phyloP scores from a whole-genome alignment of 1,140 invertebrate species.

The Cheumatopsyche charites region DNA sequence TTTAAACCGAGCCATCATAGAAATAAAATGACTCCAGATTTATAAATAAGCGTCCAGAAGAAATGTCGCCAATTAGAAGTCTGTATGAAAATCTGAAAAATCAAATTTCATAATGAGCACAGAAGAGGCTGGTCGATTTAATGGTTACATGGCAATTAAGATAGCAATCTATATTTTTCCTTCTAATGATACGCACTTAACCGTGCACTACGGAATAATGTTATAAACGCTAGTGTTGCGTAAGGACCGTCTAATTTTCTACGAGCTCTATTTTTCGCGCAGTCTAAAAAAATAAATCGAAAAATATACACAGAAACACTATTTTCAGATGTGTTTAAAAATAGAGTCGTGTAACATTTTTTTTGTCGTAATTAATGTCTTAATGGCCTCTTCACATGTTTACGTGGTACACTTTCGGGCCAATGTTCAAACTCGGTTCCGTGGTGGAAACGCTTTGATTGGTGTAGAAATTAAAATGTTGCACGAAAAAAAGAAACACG shows the following conservation, averaged over 20 bases:
- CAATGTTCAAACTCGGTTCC: too few relatives aligned
- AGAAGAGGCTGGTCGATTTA: neutral
- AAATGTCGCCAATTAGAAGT: too few relatives aligned
- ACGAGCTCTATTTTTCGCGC: neutral
- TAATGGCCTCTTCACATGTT: slow-evolving; percentile 17
- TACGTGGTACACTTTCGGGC: neutral
- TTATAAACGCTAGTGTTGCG: neutral
- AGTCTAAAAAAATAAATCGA: neutral
- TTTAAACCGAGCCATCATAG: neutral
- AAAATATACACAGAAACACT: slow-evolving; percentile 8
- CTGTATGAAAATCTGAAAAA: neutral
- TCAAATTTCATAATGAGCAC: neutral
- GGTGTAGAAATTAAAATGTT: too few relatives aligned
- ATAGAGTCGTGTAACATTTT: neutral
- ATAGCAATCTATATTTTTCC: neutral
- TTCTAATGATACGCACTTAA: slow-evolving; percentile 8
- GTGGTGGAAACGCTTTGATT: too few relatives aligned
- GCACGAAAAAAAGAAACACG: too few relatives aligned
- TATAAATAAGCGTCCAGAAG: neutral
- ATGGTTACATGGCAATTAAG: neutral
- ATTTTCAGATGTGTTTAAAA: slow-evolving; percentile 10
- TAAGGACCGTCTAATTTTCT: too few relatives aligned
- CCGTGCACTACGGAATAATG: neutral
- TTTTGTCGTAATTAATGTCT: neutral
- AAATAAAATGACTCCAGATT: neutral